Base-by-base conservation (phyloP, 2,113 vertebrate genomes). In the Chloroceryle aenea region DNA sequence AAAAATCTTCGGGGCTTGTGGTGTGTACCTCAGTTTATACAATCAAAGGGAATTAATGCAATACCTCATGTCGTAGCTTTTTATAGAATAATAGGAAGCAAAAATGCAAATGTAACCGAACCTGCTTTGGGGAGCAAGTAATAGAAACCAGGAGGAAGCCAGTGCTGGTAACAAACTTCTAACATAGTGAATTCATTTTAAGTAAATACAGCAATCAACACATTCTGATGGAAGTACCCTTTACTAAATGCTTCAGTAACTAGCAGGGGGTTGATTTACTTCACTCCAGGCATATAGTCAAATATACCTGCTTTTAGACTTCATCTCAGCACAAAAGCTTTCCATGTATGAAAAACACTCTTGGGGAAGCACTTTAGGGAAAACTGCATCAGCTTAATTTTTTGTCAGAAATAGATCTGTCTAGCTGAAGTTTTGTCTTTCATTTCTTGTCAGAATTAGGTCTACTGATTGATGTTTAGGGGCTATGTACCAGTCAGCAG, bases 401-500 rank as follows among this genome's bases (percentile, higher is more conserved):
- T 22, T 72, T 89, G 26, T 61, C 56, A 58, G 63, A 76, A 61
- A 26, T 42, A 52, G 26, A 21, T 92, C 64, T 89, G 56, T 23
- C 52, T 34, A 20, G n/a, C 22, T 83, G 58, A 64, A 62, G 43
- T 55, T 71, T 36, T 77, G n/a, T 67, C 47, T 78, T 53, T 53
- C 19, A 30, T 88, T 77, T 88, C 47, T 90, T 80, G 38, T 71
- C 77, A 83, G 75, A 90, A 83, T 6, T 85, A 38, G 52, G 38
- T 85, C 53, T 91, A 48, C 26, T 89, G 85, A 79, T 67, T 75
- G 63, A 87, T 62, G 34, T 61, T 87, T 34, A 74, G 32, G 67
- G 55, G 45, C 21, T 4, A 67, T 53, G 15, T 55, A 43, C 36
- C 50, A 73, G 58, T 80, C 83, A 94, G 63, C 80, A 83, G 38